Percentiles rank a stretch among this genome's conserved stretches.
These are phyloP conservation scores for Trichonephila inaurata DNA, from an alignment of 1,140 invertebrate genomes.

Conservation along the genomic window DNA sequence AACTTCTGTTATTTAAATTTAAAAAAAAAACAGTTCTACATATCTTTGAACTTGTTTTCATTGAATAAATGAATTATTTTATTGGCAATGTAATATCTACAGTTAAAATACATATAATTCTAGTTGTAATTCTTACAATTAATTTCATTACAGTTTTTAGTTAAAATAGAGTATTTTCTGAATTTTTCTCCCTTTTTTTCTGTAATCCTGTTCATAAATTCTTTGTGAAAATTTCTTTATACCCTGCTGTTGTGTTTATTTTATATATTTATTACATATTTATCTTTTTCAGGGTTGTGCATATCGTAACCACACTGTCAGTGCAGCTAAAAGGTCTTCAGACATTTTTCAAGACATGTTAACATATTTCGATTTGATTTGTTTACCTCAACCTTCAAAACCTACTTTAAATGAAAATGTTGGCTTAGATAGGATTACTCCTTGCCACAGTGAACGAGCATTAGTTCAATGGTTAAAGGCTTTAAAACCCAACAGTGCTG, in stretches of 20 bases:
- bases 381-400: constrained; percentile 57
- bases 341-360: constrained; percentile 75
- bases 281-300: constrained; percentile 65
- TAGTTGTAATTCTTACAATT: too few relatives aligned
- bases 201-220: background rate
- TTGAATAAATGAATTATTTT: too few relatives aligned
- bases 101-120: too few relatives aligned
- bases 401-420: constrained; percentile 64
- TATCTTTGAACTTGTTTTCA: too few relatives aligned
- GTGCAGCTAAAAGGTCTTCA: constrained; percentile 50
- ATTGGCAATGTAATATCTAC: too few relatives aligned
- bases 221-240: background rate
- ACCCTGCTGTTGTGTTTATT: background rate
- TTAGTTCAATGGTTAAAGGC: constrained; percentile 67
- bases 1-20: too few relatives aligned
- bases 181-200: background rate
- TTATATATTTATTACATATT: background rate
- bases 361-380: constrained; percentile 72
- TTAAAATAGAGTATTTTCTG: background rate
- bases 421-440: constrained; percentile 67
- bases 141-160: too few relatives aligned
- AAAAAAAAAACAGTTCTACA: too few relatives aligned
- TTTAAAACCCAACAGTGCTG: constrained; percentile 61
- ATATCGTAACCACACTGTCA: constrained; percentile 75
- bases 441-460: constrained; percentile 72